These are phyloP conservation scores for Heterocephalus glaber DNA, from an alignment of 2,113 vertebrate species.

Conservation along the genomic window DNA sequence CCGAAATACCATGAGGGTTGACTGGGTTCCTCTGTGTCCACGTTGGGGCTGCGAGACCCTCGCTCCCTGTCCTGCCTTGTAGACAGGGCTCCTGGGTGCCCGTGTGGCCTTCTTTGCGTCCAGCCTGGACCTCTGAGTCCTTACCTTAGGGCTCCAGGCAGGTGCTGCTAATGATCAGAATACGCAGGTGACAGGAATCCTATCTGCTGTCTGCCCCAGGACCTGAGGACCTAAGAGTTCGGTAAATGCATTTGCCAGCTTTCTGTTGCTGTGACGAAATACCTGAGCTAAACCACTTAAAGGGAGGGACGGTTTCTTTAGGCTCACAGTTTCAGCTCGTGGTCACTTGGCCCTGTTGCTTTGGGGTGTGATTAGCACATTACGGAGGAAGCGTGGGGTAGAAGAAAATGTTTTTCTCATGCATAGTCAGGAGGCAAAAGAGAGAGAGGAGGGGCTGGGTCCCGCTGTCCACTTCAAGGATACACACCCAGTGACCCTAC, in stretches of 20 bases:
- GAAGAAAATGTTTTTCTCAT: not conserved
- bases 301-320: not conserved
- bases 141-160: not conserved
- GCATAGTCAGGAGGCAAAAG: not conserved
- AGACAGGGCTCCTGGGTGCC: not conserved
- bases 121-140: not conserved
- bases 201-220: not conserved
- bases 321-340: not conserved
- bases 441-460: not conserved
- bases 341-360: not conserved
- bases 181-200: rapidly evolving
- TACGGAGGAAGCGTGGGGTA: not conserved
- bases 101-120: rapidly evolving
- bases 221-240: not conserved
- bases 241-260: not conserved
- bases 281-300: not conserved
- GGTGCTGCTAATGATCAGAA: not conserved
- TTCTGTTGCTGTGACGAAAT: not conserved
- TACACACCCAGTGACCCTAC: not conserved
- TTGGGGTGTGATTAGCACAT: not conserved
- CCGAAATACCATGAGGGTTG: not conserved
- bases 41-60: no score
- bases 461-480: not conserved
- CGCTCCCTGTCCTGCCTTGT: rapidly evolving
- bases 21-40: not conserved